A percentile compares a stretch with the other conserved stretches of the same genome.
Conservation (phyloP, 2,888 invertebrate genomes). For the Aproaerema taeniolella region DNA sequence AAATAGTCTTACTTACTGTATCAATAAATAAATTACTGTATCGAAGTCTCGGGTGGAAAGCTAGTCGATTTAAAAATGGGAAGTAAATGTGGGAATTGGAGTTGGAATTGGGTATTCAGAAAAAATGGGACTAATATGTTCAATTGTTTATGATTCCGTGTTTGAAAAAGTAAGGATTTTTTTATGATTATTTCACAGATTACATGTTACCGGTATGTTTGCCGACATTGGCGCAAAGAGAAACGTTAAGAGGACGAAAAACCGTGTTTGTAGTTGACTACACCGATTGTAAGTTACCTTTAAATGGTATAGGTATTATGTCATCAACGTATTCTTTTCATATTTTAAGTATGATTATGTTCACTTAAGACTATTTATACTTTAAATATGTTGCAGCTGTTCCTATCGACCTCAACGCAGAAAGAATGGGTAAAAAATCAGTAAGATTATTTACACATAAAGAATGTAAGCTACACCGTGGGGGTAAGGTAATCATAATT, state of each 20-base stretch:
- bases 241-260: neutral
- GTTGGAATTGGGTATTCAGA: no score
- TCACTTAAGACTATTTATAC: no score
- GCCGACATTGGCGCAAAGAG: neutral
- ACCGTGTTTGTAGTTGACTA: slow-evolving; percentile 30
- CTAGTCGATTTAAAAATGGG: no score
- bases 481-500: slow-evolving; percentile 2
- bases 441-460: slow-evolving; percentile 42
- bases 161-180: neutral
- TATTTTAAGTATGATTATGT: no score
- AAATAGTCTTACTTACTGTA: slow-evolving; percentile 1
- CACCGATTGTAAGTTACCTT: slow-evolving; percentile 19
- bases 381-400: slow-evolving; percentile 34
- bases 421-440: slow-evolving; percentile 58
- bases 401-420: slow-evolving; percentile 54
- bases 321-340: no score
- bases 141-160: neutral
- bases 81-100: no score
- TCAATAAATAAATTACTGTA: neutral
- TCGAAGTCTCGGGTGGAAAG: no score
- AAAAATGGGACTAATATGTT: no score
- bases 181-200: slow-evolving; percentile 23
- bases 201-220: slow-evolving; percentile 36
- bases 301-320: neutral
- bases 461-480: slow-evolving; percentile 4